Base-by-base conservation (phyloP, 2,113 vertebrate species). In the Synchiropus splendidus region DNA sequence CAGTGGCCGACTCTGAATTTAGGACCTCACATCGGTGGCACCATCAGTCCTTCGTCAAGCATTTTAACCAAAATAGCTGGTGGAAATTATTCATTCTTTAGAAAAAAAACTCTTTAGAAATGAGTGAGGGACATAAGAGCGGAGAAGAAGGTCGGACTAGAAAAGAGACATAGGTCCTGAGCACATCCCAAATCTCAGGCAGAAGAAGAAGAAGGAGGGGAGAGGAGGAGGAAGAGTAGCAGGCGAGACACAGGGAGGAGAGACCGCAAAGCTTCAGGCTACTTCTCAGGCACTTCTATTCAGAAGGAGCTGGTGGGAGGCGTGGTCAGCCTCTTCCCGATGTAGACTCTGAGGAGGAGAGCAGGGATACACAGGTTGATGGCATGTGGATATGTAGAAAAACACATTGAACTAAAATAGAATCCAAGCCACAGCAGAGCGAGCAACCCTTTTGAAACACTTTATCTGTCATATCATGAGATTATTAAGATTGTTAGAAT, bases 291-390 rank as follows among this genome's bases (percentile, higher is more conserved):
- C 69, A 82, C 79, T 86, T 75, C 36, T 82, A 77, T 59, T 64
- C 85, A 98, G 30, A 97, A 95, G 42, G 90, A 91, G 84, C 89
- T 93, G 75, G 92, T 77, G 18, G 94, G 89, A 10, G 92, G 87
- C 10, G 88, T 87, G 70, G 89, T 94, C 87, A 97, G 78, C 74
- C 89, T 90, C 70, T 95, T 97, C 16, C 94, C 94, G 12, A 98
- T 98, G 79, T 94, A 98, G 72, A 98, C 94, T 59, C 94, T 97
- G 85, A 42, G 2, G 53, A 42, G n/a, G 17, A 18, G 33, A 37
- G 17, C 6, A 27, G 21, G 21, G 21, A 5, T 27, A 27, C 21
- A 27, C 21, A 27, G 21, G 40, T 30, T 42, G 2, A 10, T 42
- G 13, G 27, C 15, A 31, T 31, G 10, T 14, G 5, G 2, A 9